Evolutionary conservation across 2,888 invertebrate genomes (phyloP).

Genomic region (Dione juno): DNA sequence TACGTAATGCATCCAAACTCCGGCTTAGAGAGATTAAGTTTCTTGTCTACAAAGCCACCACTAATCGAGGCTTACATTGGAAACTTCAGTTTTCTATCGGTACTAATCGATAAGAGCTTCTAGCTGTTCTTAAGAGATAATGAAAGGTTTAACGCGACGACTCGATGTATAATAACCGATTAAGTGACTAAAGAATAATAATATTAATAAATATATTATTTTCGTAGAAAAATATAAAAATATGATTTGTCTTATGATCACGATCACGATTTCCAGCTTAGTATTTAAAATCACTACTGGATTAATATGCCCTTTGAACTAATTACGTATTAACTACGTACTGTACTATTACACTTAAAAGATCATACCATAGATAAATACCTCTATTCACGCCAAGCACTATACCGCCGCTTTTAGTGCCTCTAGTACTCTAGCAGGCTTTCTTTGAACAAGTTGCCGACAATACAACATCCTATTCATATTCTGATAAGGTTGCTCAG

Average conservation of each 20-base stretch:
- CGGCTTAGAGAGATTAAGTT: constrained; percentile 45
- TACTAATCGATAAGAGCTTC: constrained; percentile 29
- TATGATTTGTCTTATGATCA: no score
- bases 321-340: not conserved
- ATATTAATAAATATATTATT: not conserved
- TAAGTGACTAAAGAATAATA: constrained; percentile 1
- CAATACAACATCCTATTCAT: constrained; percentile 27
- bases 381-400: not conserved
- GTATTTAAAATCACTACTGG: no score
- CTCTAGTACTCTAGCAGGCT: constrained; percentile 22
- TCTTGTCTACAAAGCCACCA: constrained; percentile 43
- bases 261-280: no score
- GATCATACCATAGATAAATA: constrained; percentile 11
- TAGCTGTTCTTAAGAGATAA: constrained; percentile 28
- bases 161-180: constrained; percentile 1
- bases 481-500: constrained; percentile 40
- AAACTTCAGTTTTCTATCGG: constrained; percentile 40
- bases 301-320: no score
- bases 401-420: not conserved
- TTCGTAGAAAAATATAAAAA: no score
- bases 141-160: constrained; percentile 17
- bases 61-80: constrained; percentile 40
- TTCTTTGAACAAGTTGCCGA: constrained; percentile 18
- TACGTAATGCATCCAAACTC: constrained; percentile 46
- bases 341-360: not conserved